Percentiles rank a stretch among this genome's conserved stretches.
Evolutionary conservation across 1,140 invertebrate species (phyloP).

Genomic region (Drosophila busckii): DNA sequence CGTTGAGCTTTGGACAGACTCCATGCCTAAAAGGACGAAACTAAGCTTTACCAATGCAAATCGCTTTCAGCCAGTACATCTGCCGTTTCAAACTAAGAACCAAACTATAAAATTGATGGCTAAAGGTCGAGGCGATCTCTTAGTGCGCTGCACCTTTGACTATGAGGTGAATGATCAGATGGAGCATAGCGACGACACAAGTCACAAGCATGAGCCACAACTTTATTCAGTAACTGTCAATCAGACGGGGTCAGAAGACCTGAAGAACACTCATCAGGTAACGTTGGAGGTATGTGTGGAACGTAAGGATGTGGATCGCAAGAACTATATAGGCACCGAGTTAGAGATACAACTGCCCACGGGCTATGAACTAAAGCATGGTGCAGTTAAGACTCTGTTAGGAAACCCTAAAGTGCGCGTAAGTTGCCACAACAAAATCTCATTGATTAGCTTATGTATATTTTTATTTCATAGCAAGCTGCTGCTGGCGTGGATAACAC

Average conservation of each 20-base stretch:
- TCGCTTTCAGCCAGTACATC: background rate
- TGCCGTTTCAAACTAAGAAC: background rate
- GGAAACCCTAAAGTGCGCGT: background rate
- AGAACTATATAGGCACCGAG: conserved; percentile 9
- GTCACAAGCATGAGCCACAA: no score
- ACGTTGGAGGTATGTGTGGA: conserved; percentile 1
- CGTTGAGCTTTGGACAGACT: background rate
- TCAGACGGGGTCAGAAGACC: no score
- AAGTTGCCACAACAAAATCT: no score
- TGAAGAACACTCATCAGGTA: background rate
- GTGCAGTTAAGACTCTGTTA: background rate
- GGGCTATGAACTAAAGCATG: conserved; percentile 1
- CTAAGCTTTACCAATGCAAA: background rate
- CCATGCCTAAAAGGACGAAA: background rate
- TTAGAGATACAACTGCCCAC: conserved; percentile 11
- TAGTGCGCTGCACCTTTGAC: conserved; percentile 2
- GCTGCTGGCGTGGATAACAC: background rate
- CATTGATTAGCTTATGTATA: background rate
- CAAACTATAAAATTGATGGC: background rate
- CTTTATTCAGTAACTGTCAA: background rate
- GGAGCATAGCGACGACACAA: no score
- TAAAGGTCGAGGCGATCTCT: background rate
- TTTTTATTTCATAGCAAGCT: conserved; percentile 8
- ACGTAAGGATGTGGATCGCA: background rate
- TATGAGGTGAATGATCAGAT: background rate